These are phyloP conservation scores for Drosophila hamatofila DNA, from an alignment of 2,888 invertebrate genomes.

Conservation along the genomic window DNA sequence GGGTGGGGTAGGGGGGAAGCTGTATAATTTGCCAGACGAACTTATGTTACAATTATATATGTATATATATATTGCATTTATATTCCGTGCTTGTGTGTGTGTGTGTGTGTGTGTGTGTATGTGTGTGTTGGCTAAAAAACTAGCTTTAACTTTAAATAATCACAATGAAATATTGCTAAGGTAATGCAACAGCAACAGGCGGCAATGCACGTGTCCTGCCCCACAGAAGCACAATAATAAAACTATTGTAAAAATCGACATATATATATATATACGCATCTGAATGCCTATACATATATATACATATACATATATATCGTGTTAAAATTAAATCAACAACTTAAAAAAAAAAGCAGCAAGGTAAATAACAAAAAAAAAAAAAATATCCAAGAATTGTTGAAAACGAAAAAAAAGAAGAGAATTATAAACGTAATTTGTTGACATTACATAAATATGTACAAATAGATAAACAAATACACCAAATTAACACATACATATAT, in stretches of 20 bases:
- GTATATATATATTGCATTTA: conserved; percentile 24
- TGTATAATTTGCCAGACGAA: conserved; percentile 16
- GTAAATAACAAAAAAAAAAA: conserved; percentile 45
- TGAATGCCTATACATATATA: not conserved
- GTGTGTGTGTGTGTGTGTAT: conserved; percentile 13
- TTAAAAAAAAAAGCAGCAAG: conserved; percentile 67
- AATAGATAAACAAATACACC: conserved; percentile 10
- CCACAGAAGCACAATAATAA: conserved; percentile 46
- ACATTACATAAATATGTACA: conserved; percentile 21
- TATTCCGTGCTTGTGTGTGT: conserved; percentile 1
- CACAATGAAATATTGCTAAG: conserved; percentile 76
- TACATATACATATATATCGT: not conserved
- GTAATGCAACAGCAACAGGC: conserved; percentile 43
- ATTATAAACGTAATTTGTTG: conserved; percentile 24
- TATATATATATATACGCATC: conserved; percentile 8
- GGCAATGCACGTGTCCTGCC: conserved; percentile 33
- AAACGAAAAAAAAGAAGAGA: conserved; percentile 6
- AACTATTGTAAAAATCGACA: conserved; percentile 54
- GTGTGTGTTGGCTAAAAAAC: conserved; percentile 47
- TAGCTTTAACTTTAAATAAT: conserved; percentile 69
- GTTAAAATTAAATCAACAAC: conserved; percentile 80
- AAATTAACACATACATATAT: conserved; percentile 8
- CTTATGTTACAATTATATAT: conserved; percentile 38
- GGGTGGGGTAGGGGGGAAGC: not conserved
- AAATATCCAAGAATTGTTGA: conserved; percentile 22